Conservation (phyloP, 1,140 invertebrate species). For the Orussus abietinus region DNA sequence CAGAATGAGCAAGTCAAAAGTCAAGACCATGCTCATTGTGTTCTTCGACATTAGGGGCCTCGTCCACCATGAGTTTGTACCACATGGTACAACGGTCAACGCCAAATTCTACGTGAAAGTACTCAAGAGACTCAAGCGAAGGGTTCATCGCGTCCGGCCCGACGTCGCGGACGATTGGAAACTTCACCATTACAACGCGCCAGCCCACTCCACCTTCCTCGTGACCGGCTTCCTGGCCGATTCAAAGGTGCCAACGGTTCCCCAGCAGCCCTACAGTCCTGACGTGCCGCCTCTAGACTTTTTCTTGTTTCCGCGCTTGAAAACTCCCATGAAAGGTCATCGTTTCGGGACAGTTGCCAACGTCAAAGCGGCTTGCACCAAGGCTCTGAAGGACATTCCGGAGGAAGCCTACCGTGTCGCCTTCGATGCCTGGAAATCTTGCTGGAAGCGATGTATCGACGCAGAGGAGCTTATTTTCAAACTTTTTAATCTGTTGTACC, state of each 20-base stretch:
- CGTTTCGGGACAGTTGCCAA: slow-evolving; percentile 16
- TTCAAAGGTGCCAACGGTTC: slow-evolving; percentile 25
- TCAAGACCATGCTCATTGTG: slow-evolving; percentile 27
- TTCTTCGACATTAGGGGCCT: slow-evolving; percentile 29
- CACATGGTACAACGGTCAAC: slow-evolving; percentile 30
- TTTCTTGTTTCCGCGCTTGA: slow-evolving; percentile 38
- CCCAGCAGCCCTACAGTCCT: slow-evolving; percentile 35
- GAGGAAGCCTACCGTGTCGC: too few relatives aligned
- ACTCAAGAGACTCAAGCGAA: slow-evolving; percentile 21
- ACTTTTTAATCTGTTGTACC: too few relatives aligned
- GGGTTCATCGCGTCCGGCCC: slow-evolving; percentile 10
- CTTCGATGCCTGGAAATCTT: too few relatives aligned
- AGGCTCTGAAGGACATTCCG: too few relatives aligned
- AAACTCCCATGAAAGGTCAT: slow-evolving; percentile 26
- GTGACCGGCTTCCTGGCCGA: slow-evolving; percentile 27
- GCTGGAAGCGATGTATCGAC: too few relatives aligned
- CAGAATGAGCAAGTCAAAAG: too few relatives aligned
- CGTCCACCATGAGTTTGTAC: slow-evolving; percentile 31
- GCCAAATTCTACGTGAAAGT: slow-evolving; percentile 30
- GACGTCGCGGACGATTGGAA: slow-evolving; percentile 19
- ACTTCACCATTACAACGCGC: slow-evolving; percentile 31
- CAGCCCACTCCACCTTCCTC: slow-evolving; percentile 18
- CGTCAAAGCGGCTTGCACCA: slow-evolving; percentile 9
- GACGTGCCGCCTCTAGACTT: slow-evolving; percentile 41
- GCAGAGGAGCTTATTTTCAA: too few relatives aligned